These are phyloP conservation scores for Delphinus delphis DNA, from an alignment of 2,113 vertebrate species.

Conservation along the genomic window DNA sequence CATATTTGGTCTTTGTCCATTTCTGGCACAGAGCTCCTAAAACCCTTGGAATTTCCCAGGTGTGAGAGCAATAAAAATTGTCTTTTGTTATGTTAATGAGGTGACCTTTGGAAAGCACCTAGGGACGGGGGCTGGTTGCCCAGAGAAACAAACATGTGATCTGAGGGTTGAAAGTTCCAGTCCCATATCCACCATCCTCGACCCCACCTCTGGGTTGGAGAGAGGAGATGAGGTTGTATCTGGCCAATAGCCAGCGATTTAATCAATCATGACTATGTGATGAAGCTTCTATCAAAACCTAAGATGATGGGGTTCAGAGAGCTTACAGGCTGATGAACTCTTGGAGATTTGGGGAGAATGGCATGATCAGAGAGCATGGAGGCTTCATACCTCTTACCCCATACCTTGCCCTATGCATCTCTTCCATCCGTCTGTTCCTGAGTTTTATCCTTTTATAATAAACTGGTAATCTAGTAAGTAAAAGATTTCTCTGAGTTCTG, in stretches of 20 bases:
- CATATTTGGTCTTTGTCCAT: background rate
- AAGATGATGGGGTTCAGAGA: background rate
- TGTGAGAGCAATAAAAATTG: background rate
- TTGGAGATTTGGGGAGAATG: background rate
- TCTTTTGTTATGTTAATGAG: background rate
- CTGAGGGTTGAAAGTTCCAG: background rate
- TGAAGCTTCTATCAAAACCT: background rate
- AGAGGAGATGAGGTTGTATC: background rate
- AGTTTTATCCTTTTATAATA: background rate
- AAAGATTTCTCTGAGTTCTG: background rate
- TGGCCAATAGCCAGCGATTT: background rate
- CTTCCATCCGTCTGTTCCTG: background rate
- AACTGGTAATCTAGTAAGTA: background rate
- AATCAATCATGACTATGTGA: background rate
- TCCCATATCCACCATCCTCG: background rate
- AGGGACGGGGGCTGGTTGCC: background rate
- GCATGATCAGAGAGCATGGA: background rate
- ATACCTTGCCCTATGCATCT: background rate
- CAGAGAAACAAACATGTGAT: background rate
- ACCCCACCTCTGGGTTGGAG: background rate
- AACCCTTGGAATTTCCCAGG: background rate
- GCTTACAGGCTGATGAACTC: background rate
- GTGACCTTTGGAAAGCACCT: background rate
- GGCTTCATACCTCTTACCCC: background rate
- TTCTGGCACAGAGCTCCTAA: constrained; percentile 5